phyloP scores from a whole-genome alignment of 2,888 invertebrate genomes.

The Timema podura region DNA sequence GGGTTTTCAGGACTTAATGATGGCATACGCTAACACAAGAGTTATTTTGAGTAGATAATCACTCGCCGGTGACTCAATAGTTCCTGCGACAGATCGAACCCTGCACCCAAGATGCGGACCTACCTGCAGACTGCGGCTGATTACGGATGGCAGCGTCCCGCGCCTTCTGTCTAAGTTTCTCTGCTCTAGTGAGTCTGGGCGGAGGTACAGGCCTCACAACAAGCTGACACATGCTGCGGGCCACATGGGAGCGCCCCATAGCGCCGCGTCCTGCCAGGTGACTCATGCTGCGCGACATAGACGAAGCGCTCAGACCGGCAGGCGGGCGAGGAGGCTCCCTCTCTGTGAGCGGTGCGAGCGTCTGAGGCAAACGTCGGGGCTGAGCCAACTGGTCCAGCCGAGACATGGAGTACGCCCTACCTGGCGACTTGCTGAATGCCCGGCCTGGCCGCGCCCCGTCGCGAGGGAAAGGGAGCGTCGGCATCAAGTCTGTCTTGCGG shows the following conservation, averaged over 20 bases:
- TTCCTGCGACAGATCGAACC: neutral
- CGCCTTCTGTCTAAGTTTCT: slow-evolving; percentile 44
- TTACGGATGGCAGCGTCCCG: slow-evolving; percentile 37
- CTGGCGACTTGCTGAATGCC: slow-evolving; percentile 53
- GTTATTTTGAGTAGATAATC: neutral
- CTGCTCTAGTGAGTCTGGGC: slow-evolving; percentile 46
- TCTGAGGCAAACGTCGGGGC: slow-evolving; percentile 55
- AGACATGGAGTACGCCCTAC: slow-evolving; percentile 92
- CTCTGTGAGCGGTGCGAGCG: slow-evolving; percentile 42
- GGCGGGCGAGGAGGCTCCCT: slow-evolving; percentile 33
- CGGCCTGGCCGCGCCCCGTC: slow-evolving; percentile 42
- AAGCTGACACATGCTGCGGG: slow-evolving; percentile 53
- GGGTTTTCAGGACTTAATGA: neutral
- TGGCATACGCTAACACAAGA: neutral
- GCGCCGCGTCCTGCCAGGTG: slow-evolving; percentile 51
- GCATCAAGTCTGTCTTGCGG: slow-evolving; percentile 85
- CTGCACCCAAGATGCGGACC: neutral
- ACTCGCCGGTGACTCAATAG: neutral
- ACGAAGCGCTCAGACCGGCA: slow-evolving; percentile 39
- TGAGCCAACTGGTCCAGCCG: slow-evolving; percentile 81
- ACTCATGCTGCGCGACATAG: slow-evolving; percentile 69
- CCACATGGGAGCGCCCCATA: slow-evolving; percentile 39
- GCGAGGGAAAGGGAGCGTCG: slow-evolving; percentile 74
- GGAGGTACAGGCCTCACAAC: slow-evolving; percentile 39
- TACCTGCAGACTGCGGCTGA: slow-evolving; percentile 13